Evolutionary conservation across 2,113 vertebrate species (phyloP).

Genomic region (Vimba vimba): DNA sequence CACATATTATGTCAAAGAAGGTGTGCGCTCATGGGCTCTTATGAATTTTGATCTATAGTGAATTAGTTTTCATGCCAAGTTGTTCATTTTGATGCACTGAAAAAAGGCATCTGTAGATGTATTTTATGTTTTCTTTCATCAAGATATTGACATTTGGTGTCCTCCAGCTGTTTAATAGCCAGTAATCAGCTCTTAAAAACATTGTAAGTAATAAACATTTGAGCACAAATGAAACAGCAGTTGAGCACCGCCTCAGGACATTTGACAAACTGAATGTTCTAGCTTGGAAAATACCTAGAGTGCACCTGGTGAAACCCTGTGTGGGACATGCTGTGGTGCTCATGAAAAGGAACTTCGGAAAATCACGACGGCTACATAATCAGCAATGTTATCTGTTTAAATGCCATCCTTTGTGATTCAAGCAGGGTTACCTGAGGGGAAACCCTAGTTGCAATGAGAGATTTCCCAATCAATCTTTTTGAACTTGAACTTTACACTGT

Average conservation of each 20-base stretch:
- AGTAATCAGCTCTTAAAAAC: slow-evolving; percentile 4
- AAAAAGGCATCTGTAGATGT: not conserved
- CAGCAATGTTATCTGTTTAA: slow-evolving; percentile 26
- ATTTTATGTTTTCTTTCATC: not conserved
- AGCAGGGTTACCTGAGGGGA: slow-evolving; percentile 12
- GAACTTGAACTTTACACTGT: not conserved
- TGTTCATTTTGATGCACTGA: not conserved
- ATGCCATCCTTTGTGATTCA: not conserved
- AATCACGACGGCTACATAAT: not conserved
- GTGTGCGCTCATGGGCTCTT: not conserved
- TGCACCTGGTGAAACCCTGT: slow-evolving; percentile 40
- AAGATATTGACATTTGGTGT: not conserved
- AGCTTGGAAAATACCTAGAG: slow-evolving; percentile 44
- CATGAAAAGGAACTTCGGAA: slow-evolving; percentile 34
- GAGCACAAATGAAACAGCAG: not conserved
- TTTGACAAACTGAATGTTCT: slow-evolving; percentile 9
- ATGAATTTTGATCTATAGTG: not conserved
- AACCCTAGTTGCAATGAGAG: not conserved
- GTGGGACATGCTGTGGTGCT: slow-evolving; percentile 43
- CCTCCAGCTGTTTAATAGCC: slow-evolving; percentile 7
- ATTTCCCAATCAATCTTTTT: not conserved
- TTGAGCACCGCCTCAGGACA: slow-evolving; percentile 1
- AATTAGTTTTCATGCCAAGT: not conserved
- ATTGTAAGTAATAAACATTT: not conserved
- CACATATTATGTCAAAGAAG: slow-evolving; percentile 13